A percentile compares a stretch with the other conserved stretches of the same genome.
These are phyloP conservation scores for Thymelicus sylvestris DNA, from an alignment of 2,888 invertebrate species.

Conservation along the genomic window DNA sequence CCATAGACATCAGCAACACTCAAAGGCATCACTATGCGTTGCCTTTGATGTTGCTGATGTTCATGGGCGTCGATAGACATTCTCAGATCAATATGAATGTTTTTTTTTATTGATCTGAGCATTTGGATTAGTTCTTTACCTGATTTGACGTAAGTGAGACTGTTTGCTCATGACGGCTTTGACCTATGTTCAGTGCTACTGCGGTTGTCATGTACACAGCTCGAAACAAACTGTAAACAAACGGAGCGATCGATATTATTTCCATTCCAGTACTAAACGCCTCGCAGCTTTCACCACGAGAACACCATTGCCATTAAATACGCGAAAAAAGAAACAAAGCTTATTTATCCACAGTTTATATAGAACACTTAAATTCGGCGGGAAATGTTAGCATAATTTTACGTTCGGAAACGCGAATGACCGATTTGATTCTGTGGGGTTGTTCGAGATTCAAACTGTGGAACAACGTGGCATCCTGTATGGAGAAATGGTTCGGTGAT, in stretches of 20 bases:
- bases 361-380: constrained; percentile 52
- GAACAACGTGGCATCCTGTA: constrained; percentile 85
- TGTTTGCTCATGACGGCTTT: constrained; percentile 13
- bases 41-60: too few species aligned
- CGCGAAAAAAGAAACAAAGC: constrained; percentile 38
- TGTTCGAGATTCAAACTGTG: constrained; percentile 70
- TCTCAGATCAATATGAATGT: neutral
- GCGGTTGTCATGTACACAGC: constrained; percentile 83
- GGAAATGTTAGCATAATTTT: constrained; percentile 60
- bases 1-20: too few species aligned
- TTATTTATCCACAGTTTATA: constrained; percentile 6
- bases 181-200: constrained; percentile 55
- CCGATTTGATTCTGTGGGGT: constrained; percentile 53
- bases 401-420: constrained; percentile 69
- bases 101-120: neutral
- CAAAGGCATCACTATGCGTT: too few species aligned
- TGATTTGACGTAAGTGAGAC: neutral
- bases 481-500: constrained; percentile 97
- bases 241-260: constrained; percentile 74
- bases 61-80: too few species aligned
- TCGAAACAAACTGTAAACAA: constrained; percentile 80
- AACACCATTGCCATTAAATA: constrained; percentile 50
- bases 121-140: too few species aligned
- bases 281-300: constrained; percentile 59
- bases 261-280: constrained; percentile 66